Percentiles rank a stretch among this genome's conserved stretches.
These are phyloP conservation scores for Lipotes vexillifer DNA, from an alignment of 2,113 vertebrate genomes.

Conservation along the genomic window DNA sequence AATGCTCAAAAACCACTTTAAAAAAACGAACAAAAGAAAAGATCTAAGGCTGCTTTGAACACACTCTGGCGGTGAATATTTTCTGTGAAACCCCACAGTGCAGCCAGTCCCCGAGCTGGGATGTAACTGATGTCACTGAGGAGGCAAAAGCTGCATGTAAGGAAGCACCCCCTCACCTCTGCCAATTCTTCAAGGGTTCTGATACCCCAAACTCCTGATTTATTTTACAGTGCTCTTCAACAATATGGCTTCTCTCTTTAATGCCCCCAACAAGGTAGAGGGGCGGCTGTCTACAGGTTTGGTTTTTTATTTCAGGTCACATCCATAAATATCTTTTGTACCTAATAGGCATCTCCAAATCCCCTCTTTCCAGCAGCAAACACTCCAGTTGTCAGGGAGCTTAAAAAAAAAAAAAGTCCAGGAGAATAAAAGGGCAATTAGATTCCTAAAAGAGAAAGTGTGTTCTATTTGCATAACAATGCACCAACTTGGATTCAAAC, in stretches of 20 bases:
- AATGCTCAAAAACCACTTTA: constrained; percentile 72
- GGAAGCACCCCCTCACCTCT: constrained; percentile 17
- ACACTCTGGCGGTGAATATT: constrained; percentile 45
- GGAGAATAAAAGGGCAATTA: constrained; percentile 74
- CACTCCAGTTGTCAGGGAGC: constrained; percentile 41
- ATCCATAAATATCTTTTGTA: neutral
- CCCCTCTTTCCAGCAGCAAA: constrained; percentile 19
- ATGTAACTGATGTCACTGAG: constrained; percentile 47
- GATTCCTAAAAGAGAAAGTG: constrained; percentile 75
- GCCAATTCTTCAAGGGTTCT: neutral
- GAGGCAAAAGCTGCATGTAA: constrained; percentile 54
- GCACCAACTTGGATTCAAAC: constrained; percentile 31
- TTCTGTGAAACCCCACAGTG: constrained; percentile 69
- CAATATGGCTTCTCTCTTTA: neutral
- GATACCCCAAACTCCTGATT: constrained; percentile 43
- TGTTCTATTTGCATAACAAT: constrained; percentile 82
- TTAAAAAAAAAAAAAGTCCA: constrained; percentile 52
- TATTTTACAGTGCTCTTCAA: constrained; percentile 52
- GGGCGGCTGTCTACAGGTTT: neutral
- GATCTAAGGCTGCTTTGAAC: constrained; percentile 78
- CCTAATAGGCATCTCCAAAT: constrained; percentile 44
- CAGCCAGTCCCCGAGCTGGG: constrained; percentile 41
- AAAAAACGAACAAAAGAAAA: constrained; percentile 76
- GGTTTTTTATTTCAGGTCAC: neutral
- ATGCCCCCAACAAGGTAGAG: neutral